These are phyloP conservation scores for Zeus faber DNA, from an alignment of 2,113 vertebrate genomes.

Conservation along the genomic window DNA sequence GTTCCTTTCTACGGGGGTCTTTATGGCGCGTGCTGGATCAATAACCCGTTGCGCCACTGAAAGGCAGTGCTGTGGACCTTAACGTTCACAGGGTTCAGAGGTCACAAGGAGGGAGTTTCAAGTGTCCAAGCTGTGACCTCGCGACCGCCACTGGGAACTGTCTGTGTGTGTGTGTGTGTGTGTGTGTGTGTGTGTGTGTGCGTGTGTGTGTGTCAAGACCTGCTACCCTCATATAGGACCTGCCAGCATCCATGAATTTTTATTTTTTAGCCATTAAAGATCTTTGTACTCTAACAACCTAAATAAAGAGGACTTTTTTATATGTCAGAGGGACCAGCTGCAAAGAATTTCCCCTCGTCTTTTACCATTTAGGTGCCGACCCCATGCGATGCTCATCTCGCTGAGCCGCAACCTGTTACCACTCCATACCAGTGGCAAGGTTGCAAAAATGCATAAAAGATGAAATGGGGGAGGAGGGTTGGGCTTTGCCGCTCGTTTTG, in stretches of 20 bases:
- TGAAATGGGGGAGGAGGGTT: not conserved
- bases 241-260: too few species aligned
- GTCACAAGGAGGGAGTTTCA: conserved; percentile 19
- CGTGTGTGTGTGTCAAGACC: too few species aligned
- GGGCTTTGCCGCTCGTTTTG: not conserved
- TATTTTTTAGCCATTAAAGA: too few species aligned
- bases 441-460: not conserved
- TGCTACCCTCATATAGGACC: too few species aligned
- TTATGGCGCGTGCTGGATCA: conserved; percentile 33
- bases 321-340: too few species aligned
- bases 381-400: too few species aligned
- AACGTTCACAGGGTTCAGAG: conserved; percentile 35
- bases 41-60: conserved; percentile 22
- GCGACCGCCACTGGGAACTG: conserved; percentile 22
- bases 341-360: too few species aligned
- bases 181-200: too few species aligned
- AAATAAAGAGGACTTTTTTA: too few species aligned
- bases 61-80: conserved; percentile 12
- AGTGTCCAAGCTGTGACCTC: conserved; percentile 35
- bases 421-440: not conserved
- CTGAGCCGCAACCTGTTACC: too few species aligned
- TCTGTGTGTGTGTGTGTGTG: not conserved
- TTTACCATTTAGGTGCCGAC: too few species aligned
- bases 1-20: not conserved
- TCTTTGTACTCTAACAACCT: too few species aligned